Evolutionary conservation across 2,113 vertebrate species (phyloP).

Genomic region (Phalacrocorax brasilianus): DNA sequence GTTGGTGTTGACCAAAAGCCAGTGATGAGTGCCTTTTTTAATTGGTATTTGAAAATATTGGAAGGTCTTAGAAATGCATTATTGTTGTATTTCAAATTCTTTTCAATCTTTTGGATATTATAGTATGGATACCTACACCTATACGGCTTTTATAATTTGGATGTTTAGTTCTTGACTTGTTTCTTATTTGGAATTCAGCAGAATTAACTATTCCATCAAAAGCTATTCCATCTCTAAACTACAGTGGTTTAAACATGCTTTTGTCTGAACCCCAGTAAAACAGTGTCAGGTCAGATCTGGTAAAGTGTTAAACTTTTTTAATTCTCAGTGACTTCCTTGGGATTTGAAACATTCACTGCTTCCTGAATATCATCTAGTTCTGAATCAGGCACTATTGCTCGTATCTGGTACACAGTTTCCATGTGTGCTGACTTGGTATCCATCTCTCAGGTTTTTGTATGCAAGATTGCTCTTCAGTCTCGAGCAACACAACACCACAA

Average conservation of each 20-base stretch:
- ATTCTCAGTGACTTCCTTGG: background rate
- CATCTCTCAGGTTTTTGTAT: background rate
- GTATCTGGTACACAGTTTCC: background rate
- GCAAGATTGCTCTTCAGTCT: background rate
- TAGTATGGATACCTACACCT: background rate
- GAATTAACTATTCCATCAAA: background rate
- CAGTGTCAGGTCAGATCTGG: background rate
- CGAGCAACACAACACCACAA: background rate
- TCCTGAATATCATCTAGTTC: background rate
- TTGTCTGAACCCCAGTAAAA: background rate
- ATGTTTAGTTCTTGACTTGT: background rate
- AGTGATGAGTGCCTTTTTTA: background rate
- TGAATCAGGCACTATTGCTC: background rate
- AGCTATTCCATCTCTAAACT: background rate
- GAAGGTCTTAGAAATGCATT: background rate
- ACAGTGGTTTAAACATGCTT: accelerated
- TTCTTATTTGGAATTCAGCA: background rate
- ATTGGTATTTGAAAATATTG: background rate
- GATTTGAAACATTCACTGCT: background rate
- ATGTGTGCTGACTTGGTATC: background rate
- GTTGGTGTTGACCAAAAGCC: background rate
- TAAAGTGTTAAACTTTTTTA: background rate
- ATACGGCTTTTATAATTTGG: background rate
- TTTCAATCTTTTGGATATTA: background rate
- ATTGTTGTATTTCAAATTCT: background rate